phyloP scores from a whole-genome alignment of 2,888 invertebrate species.

The Athetis lepigone region DNA sequence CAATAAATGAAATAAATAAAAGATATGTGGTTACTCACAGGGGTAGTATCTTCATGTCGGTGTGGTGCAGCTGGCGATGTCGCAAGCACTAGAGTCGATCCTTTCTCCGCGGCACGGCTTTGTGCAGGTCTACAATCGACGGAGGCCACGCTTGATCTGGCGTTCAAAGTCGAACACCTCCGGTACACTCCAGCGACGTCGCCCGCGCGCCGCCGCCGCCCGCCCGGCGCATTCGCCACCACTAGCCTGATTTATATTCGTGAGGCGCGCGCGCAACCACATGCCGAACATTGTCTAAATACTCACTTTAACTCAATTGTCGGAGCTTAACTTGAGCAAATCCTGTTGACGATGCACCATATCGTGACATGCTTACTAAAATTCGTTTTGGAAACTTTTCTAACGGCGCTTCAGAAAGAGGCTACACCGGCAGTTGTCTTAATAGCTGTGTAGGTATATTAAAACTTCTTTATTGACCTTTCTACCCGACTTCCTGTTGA shows the following conservation, averaged over 20 bases:
- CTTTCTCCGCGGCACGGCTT: slow-evolving; percentile 80
- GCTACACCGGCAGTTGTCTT: too few relatives aligned
- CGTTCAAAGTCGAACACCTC: slow-evolving; percentile 72
- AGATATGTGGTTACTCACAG: slow-evolving; percentile 76
- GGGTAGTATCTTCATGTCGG: slow-evolving; percentile 84
- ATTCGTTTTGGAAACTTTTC: slow-evolving; percentile 55
- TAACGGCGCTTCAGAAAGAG: slow-evolving; percentile 47
- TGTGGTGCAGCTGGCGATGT: slow-evolving; percentile 69
- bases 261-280: slow-evolving; percentile 70
- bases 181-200: slow-evolving; percentile 71
- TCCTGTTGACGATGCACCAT: slow-evolving; percentile 66
- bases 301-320: slow-evolving; percentile 67
- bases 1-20: slow-evolving; percentile 32
- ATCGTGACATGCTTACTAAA: slow-evolving; percentile 58
- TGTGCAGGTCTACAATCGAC: slow-evolving; percentile 84
- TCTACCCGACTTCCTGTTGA: slow-evolving; percentile 38
- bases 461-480: slow-evolving; percentile 53
- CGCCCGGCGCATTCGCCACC: slow-evolving; percentile 63
- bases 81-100: slow-evolving; percentile 76
- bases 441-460: slow-evolving; percentile 33
- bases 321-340: slow-evolving; percentile 65
- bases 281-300: slow-evolving; percentile 75
- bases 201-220: slow-evolving; percentile 64
- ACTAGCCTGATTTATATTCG: slow-evolving; percentile 80
- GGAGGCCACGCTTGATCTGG: slow-evolving; percentile 86